A percentile compares a stretch with the other conserved stretches of the same genome.
Conservation (phyloP, 2,888 invertebrate species). For the Pediacus dermestoides region DNA sequence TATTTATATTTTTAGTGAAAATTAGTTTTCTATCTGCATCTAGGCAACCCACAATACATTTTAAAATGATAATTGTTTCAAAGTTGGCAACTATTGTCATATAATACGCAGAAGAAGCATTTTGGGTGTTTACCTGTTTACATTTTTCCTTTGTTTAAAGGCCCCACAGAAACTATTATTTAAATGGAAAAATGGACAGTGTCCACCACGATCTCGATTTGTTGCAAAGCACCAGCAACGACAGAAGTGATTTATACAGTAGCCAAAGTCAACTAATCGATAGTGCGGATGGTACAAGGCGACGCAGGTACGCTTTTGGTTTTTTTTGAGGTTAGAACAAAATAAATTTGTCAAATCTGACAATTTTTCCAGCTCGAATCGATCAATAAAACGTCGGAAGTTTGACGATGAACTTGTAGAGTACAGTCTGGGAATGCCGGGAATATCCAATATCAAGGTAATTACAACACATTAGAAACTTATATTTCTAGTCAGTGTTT, state of each 20-base stretch:
- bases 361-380: conserved; percentile 66
- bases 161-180: too few species aligned
- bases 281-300: conserved; percentile 42
- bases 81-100: too few species aligned
- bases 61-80: too few species aligned
- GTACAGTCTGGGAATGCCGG: conserved; percentile 72
- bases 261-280: conserved; percentile 36
- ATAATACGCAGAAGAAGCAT: too few species aligned
- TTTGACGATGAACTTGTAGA: conserved; percentile 98
- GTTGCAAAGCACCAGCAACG: too few species aligned
- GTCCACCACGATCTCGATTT: too few species aligned
- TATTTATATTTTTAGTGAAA: too few species aligned
- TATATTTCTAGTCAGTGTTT: conserved; percentile 18
- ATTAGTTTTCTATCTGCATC: too few species aligned
- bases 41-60: too few species aligned
- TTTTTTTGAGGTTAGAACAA: conserved; percentile 9
- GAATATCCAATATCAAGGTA: conserved; percentile 47
- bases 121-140: too few species aligned
- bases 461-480: conserved; percentile 8
- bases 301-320: conserved; percentile 40
- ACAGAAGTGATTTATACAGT: conserved; percentile 27
- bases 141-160: too few species aligned
- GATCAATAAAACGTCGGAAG: conserved; percentile 91
- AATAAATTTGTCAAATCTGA: conserved; percentile 9
- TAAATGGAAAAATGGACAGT: too few species aligned